These are phyloP conservation scores for Muschampia staudingeri DNA, from an alignment of 2,888 invertebrate species.

Conservation along the genomic window DNA sequence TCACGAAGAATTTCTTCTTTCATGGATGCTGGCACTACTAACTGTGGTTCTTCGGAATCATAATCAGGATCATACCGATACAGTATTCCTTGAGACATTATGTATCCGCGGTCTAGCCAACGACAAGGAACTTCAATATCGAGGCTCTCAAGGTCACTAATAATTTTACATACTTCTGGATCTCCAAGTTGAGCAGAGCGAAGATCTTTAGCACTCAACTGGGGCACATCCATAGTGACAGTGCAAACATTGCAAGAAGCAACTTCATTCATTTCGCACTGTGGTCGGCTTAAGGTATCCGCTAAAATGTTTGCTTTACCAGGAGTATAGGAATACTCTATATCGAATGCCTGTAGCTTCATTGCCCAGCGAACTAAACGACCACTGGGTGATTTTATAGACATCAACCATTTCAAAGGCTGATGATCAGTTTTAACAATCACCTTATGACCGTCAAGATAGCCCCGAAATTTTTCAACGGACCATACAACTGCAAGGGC, in stretches of 20 bases:
- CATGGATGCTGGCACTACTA: too few relatives aligned
- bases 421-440: constrained; percentile 81
- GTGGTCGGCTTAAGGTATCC: constrained; percentile 20
- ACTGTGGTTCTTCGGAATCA: too few relatives aligned
- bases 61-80: too few relatives aligned
- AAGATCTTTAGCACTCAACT: too few relatives aligned
- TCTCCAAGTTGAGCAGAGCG: constrained; percentile 24
- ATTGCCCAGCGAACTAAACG: constrained; percentile 80
- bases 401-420: constrained; percentile 77
- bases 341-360: constrained; percentile 72
- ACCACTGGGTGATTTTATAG: constrained; percentile 73
- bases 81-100: too few relatives aligned
- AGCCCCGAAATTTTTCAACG: constrained; percentile 68
- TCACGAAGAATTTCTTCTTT: background rate
- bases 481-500: constrained; percentile 55
- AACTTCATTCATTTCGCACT: too few relatives aligned
- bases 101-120: too few relatives aligned
- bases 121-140: too few relatives aligned
- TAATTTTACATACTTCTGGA: constrained; percentile 56
- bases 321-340: constrained; percentile 68
- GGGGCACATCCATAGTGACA: too few relatives aligned
- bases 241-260: too few relatives aligned
- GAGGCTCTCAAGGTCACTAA: too few relatives aligned
- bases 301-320: constrained; percentile 16
- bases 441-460: constrained; percentile 69